phyloP scores from a whole-genome alignment of 2,888 invertebrate genomes.

The Podabrus alpinus region DNA sequence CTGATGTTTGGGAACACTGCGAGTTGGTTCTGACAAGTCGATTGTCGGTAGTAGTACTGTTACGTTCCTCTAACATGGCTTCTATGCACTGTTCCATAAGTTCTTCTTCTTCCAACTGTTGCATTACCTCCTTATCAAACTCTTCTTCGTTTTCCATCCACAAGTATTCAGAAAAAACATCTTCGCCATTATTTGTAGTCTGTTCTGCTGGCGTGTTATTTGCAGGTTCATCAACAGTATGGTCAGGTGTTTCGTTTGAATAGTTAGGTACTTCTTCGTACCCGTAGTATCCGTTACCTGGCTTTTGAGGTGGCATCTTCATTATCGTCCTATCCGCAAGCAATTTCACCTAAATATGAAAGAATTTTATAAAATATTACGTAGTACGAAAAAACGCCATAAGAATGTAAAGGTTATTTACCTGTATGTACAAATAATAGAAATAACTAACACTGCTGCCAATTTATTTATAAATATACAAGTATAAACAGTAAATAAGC shows the following conservation, averaged over 20 bases:
- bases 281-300: conserved; percentile 48
- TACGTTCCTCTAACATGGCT: conserved; percentile 79
- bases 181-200: conserved; percentile 58
- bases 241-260: conserved; percentile 42
- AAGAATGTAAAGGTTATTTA: neutral
- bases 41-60: conserved; percentile 60
- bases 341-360: neutral
- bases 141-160: conserved; percentile 96
- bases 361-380: neutral
- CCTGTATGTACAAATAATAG: neutral
- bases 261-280: conserved; percentile 46
- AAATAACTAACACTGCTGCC: neutral
- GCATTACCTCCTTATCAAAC: conserved; percentile 87
- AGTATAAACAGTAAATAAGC: neutral
- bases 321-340: conserved; percentile 42
- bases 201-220: conserved; percentile 51
- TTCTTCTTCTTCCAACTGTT: conserved; percentile 84
- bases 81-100: conserved; percentile 87
- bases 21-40: conserved; percentile 56
- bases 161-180: conserved; percentile 87
- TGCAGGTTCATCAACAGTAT: conserved; percentile 39
- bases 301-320: conserved; percentile 49
- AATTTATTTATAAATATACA: neutral
- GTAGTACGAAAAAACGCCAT: neutral
- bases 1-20: conserved; percentile 38